Conservation (phyloP, 2,888 invertebrate genomes). For the Drosophila dives region DNA sequence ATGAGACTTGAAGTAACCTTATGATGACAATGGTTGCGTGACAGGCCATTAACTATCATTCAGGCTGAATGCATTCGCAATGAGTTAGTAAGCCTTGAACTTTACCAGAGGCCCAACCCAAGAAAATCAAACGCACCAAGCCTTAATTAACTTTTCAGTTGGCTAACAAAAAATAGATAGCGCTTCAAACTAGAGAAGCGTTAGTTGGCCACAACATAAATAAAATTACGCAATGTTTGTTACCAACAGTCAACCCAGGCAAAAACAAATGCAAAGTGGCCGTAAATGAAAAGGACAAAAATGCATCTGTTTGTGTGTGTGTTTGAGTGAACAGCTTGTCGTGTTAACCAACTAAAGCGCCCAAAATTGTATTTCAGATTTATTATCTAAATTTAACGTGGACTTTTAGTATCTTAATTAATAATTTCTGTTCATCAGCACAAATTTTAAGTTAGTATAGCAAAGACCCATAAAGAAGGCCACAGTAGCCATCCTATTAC, state of each 20-base stretch:
- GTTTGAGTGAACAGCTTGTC: slow-evolving; percentile 58
- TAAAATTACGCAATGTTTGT: slow-evolving; percentile 65
- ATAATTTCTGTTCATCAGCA: not conserved
- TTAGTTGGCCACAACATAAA: slow-evolving; percentile 45
- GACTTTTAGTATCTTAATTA: not conserved
- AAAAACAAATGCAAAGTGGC: slow-evolving; percentile 55
- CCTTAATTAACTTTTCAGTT: slow-evolving; percentile 24
- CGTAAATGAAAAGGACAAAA: slow-evolving; percentile 35
- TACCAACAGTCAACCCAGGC: slow-evolving; percentile 64
- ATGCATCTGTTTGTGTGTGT: slow-evolving; percentile 2
- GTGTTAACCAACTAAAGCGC: slow-evolving; percentile 37
- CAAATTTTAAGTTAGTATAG: not conserved
- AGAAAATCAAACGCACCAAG: slow-evolving; percentile 47
- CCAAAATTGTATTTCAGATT: slow-evolving; percentile 48
- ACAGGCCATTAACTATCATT: slow-evolving; percentile 18
- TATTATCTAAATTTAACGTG: slow-evolving; percentile 15
- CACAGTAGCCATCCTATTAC: not conserved
- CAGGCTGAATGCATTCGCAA: slow-evolving; percentile 47
- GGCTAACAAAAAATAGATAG: slow-evolving; percentile 4
- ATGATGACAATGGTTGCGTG: slow-evolving; percentile 32
- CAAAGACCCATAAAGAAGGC: not conserved
- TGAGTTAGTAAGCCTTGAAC: slow-evolving; percentile 42
- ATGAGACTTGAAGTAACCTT: slow-evolving; percentile 41
- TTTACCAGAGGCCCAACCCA: slow-evolving; percentile 22
- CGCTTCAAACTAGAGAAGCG: slow-evolving; percentile 14